Evolutionary conservation across 1,140 invertebrate species (phyloP).

Genomic region (Drosophila takahashii): DNA sequence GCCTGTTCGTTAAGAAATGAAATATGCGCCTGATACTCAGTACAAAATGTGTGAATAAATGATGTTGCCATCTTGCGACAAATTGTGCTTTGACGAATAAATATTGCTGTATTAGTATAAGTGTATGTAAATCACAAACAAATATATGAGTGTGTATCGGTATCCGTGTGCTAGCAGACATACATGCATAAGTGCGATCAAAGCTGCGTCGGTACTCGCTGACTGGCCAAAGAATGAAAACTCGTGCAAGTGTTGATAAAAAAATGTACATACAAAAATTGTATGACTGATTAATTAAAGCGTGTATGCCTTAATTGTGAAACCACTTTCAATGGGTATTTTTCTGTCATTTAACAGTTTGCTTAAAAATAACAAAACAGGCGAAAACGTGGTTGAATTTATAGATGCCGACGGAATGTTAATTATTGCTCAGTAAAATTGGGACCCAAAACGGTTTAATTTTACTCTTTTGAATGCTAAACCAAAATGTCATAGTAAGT

Average conservation of each 20-base stretch:
- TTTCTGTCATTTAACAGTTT: neutral
- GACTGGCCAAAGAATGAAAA: conserved; percentile 5
- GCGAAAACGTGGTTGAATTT: neutral
- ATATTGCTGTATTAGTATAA: conserved; percentile 10
- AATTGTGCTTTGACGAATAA: conserved; percentile 45
- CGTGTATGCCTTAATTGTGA: conserved; percentile 1
- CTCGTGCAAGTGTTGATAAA: conserved; percentile 4
- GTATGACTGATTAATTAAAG: conserved; percentile 2
- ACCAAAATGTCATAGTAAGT: too few relatives aligned
- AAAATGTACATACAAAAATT: conserved; percentile 3
- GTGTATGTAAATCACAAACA: conserved; percentile 33
- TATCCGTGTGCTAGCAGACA: conserved; percentile 5
- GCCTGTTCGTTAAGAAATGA: neutral
- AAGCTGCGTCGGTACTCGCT: conserved; percentile 6
- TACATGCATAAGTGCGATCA: conserved; percentile 18
- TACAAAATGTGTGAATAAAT: conserved; percentile 16
- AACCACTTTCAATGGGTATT: neutral
- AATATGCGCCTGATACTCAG: neutral
- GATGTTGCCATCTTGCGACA: conserved; percentile 9
- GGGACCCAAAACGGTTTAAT: neutral
- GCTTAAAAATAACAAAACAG: neutral
- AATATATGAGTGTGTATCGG: conserved; percentile 30
- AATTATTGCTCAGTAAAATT: neutral
- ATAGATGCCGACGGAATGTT: neutral
- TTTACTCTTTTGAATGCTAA: too few relatives aligned